Conservation (phyloP, 2,888 invertebrate species). For the Xanthia icteritia region DNA sequence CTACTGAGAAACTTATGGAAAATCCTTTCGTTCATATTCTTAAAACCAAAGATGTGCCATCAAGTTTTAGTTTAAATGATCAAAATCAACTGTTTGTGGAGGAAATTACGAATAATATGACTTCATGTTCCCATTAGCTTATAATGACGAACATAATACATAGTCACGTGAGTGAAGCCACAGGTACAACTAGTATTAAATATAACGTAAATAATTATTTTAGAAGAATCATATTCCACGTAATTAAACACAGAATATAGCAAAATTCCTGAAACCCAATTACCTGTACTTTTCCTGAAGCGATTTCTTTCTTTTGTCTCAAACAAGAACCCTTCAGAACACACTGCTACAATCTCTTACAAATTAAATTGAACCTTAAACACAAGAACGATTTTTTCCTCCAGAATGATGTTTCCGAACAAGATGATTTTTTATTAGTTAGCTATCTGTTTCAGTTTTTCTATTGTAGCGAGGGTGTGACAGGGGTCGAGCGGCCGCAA, state of each 20-base stretch:
- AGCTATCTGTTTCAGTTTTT: not conserved
- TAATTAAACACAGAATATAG: not conserved
- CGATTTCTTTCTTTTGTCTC: not conserved
- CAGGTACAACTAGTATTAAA: too few species aligned
- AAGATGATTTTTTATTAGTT: not conserved
- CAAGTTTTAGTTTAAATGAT: not conserved
- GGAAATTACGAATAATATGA: too few species aligned
- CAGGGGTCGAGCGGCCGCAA: not conserved
- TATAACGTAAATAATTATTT: too few species aligned
- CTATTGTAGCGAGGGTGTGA: slow-evolving; percentile 42
- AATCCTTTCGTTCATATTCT: not conserved
- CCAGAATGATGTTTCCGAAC: not conserved
- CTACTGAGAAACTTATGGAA: not conserved
- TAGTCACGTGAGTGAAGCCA: too few species aligned
- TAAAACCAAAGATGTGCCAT: not conserved
- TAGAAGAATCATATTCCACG: not conserved
- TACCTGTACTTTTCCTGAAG: not conserved
- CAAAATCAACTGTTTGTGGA: too few species aligned
- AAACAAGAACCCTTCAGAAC: too few species aligned
- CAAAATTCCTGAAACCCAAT: not conserved
- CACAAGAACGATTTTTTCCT: not conserved
- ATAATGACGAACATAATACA: too few species aligned
- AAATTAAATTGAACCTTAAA: not conserved
- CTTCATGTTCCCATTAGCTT: too few species aligned
- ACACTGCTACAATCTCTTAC: not conserved